Evolutionary conservation across 2,113 vertebrate genomes (phyloP), one percentile per base, ranked within the genome.

Genomic region (Pipra filicauda): DNA sequence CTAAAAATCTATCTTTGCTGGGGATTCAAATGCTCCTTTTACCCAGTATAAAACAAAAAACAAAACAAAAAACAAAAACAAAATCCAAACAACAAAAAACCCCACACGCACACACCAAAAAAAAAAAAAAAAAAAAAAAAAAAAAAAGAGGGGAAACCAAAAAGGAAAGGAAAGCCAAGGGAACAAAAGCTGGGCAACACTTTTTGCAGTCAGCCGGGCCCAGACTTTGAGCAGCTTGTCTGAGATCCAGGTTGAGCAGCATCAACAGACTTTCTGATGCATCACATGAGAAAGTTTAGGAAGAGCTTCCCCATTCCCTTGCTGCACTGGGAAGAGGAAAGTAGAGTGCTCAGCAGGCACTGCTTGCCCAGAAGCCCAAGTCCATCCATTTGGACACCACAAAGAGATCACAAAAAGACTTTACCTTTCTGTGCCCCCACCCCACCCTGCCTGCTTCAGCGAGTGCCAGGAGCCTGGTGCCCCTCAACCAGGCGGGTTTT

Each of bases 401-500:
- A 28, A 8, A 54, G 33, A 28, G 54, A 77, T 15, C 27, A 14
- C 61, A 21, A 64, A 64, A 64, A 62, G 59, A 37, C 22, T 17
- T 26, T 44, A 41, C 37, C 13, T 26, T 70, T 62, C 55, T 39
- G 31, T 81, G 31, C 37, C 59, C 51, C 8, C 22, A 48, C 33
- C 44, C 41, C 73, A 58, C 1, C 0, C 37, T 17, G 59, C 41
- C 41, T 65, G 73, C 59, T 72, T 44, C 15, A 64, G 57, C 0
- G 0, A 49, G 57, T 0, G 0, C 69, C 11, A 2, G 43, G 67
- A 70, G 24, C n/a, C 87, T 12, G 41, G 23, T 76, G 46, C 6
- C 46, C 46, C 84, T 37, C 59, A 57, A 35, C 46, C 21, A 3
- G 0, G 0, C 12, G 19, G 52, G 54, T 30, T 23, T 41, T 44